phyloP scores from a whole-genome alignment of 2,888 invertebrate species.

The Mycalesis mineus region DNA sequence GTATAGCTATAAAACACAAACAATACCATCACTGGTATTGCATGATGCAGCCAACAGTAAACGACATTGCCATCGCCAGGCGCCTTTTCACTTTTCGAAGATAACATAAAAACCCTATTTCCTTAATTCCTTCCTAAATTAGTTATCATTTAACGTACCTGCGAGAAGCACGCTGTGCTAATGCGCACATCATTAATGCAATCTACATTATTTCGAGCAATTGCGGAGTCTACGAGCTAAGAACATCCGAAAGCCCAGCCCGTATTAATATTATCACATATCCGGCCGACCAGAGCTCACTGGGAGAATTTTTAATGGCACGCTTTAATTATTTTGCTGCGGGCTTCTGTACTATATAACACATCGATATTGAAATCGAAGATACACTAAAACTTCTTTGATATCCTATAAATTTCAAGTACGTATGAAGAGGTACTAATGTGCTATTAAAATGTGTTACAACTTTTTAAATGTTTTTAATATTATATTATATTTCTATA shows the following conservation, averaged over 20 bases:
- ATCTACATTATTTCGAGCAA: conserved; percentile 27
- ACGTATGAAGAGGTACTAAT: too few species aligned
- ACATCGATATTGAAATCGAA: conserved; percentile 7
- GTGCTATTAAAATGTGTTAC: too few species aligned
- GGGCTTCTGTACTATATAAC: conserved; percentile 30
- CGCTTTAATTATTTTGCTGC: conserved; percentile 76
- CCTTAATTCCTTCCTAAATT: neutral
- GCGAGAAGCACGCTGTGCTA: neutral
- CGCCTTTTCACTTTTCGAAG: too few species aligned
- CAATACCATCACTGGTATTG: too few species aligned
- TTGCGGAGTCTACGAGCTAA: conserved; percentile 44
- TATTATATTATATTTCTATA: too few species aligned
- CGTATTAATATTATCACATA: conserved; percentile 77
- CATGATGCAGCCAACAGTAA: too few species aligned
- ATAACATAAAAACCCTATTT: too few species aligned
- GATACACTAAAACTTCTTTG: neutral
- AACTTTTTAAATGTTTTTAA: too few species aligned
- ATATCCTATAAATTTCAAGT: too few species aligned
- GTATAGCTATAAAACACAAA: too few species aligned
- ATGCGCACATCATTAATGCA: conserved; percentile 21
- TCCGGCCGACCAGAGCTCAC: conserved; percentile 65
- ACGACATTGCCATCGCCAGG: too few species aligned
- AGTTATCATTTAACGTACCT: neutral
- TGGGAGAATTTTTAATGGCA: conserved; percentile 76
- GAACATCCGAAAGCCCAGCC: conserved; percentile 43